Percentiles rank a stretch among this genome's conserved stretches.
These are phyloP conservation scores for Morinoia aosen DNA, from an alignment of 2,888 invertebrate species.

Conservation along the genomic window DNA sequence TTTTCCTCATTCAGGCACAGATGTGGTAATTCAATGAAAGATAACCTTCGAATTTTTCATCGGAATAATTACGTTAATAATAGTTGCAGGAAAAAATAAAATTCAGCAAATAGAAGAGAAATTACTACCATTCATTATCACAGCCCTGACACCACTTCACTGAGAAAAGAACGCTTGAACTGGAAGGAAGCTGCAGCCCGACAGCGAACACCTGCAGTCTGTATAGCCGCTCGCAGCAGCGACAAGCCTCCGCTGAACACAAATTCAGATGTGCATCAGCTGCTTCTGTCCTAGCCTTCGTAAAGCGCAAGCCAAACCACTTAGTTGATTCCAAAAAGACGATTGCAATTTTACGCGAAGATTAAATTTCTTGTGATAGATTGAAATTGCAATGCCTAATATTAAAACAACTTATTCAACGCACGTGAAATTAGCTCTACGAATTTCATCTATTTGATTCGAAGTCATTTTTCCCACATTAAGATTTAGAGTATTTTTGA, in stretches of 20 bases:
- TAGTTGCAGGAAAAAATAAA: too few relatives aligned
- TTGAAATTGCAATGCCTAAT: neutral
- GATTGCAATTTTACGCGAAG: neutral
- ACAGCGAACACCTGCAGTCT: neutral
- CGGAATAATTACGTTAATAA: neutral
- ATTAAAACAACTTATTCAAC: neutral
- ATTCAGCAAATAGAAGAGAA: too few relatives aligned
- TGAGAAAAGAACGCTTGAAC: neutral
- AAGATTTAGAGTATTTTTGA: neutral
- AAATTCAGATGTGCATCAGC: neutral
- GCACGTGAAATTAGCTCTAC: neutral
- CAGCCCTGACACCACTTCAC: neutral
- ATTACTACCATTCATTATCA: neutral
- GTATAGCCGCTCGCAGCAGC: neutral
- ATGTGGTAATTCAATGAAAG: neutral
- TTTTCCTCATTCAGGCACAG: neutral
- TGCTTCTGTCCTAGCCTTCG: neutral
- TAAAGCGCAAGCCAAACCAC: neutral
- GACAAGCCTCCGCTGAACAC: neutral
- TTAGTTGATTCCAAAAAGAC: neutral
- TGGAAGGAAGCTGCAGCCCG: neutral
- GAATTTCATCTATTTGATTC: neutral
- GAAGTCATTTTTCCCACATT: neutral
- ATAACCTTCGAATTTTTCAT: neutral
- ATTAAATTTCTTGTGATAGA: neutral